A percentile compares a stretch with the other conserved stretches of the same genome.
These are phyloP conservation scores for Aspidiotus destructor DNA, from an alignment of 2,888 invertebrate genomes.

Conservation along the genomic window DNA sequence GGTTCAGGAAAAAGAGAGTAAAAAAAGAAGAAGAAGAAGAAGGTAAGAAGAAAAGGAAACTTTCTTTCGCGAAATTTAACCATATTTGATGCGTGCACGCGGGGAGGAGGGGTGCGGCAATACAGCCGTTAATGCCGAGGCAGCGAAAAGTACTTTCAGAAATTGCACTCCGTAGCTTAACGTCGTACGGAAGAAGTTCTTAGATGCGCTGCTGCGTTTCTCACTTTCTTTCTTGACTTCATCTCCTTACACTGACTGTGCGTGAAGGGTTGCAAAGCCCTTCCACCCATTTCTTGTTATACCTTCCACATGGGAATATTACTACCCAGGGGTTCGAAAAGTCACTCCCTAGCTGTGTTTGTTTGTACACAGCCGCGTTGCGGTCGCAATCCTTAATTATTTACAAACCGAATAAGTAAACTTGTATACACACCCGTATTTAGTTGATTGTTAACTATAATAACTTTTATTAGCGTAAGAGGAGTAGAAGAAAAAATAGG, in stretches of 20 bases:
- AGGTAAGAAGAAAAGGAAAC: no score
- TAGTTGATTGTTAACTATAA: neutral
- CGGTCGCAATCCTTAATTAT: constrained; percentile 1
- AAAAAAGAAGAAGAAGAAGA: no score
- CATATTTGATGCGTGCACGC: no score
- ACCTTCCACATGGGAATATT: constrained; percentile 28
- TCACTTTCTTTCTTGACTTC: constrained; percentile 18
- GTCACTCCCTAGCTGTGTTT: neutral
- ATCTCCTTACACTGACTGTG: constrained; percentile 8
- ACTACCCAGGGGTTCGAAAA: constrained; percentile 23
- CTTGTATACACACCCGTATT: neutral
- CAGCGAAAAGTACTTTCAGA: constrained; percentile 27
- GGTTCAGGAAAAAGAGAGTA: no score
- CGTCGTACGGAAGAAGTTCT: no score
- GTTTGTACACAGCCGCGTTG: neutral
- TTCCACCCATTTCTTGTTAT: constrained; percentile 2
- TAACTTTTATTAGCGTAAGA: no score
- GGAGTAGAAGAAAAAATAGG: no score
- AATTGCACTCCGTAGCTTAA: constrained; percentile 18
- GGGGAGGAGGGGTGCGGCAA: no score
- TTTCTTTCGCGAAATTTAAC: no score
- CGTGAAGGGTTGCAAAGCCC: constrained; percentile 26
- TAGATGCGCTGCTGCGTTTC: constrained; percentile 6
- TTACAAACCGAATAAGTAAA: neutral
- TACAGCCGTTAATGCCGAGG: constrained; percentile 17